phyloP scores from a whole-genome alignment of 2,888 invertebrate genomes.

The Netelia virgata region DNA sequence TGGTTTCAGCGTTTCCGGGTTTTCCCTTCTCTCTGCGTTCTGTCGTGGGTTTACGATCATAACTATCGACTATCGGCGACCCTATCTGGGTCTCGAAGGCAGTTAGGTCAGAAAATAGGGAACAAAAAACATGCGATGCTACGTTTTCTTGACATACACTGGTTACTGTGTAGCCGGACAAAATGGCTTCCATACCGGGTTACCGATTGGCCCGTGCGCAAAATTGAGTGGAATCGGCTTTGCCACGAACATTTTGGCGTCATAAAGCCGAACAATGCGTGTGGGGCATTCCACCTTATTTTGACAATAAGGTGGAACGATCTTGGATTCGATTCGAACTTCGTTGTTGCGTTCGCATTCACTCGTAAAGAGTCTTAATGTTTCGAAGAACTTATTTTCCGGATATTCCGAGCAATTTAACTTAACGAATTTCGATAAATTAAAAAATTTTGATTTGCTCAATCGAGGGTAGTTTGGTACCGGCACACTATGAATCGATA shows the following conservation, averaged over 20 bases:
- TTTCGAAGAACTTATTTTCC: no score
- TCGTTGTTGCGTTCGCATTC: no score
- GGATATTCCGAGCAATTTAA: no score
- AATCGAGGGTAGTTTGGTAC: no score
- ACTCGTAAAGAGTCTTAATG: no score
- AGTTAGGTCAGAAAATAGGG: neutral
- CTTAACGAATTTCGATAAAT: no score
- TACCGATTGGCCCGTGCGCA: constrained; percentile 16
- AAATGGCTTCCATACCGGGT: constrained; percentile 22
- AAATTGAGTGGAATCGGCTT: constrained; percentile 23
- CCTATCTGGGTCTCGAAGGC: constrained; percentile 44
- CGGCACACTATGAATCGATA: no score
- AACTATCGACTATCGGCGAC: constrained; percentile 60
- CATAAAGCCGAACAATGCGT: constrained; percentile 16
- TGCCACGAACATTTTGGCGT: constrained; percentile 26
- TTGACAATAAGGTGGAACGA: no score
- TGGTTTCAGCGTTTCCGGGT: constrained; percentile 38
- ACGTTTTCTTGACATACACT: constrained; percentile 32
- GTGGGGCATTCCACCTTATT: no score
- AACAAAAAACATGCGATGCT: neutral
- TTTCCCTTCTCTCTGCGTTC: constrained; percentile 44
- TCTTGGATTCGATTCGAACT: no score
- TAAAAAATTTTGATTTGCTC: no score
- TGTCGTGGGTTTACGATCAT: constrained; percentile 61
- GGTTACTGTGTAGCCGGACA: constrained; percentile 13